Conservation (phyloP, 2,113 vertebrate species). For the Ciconia boyciana region DNA sequence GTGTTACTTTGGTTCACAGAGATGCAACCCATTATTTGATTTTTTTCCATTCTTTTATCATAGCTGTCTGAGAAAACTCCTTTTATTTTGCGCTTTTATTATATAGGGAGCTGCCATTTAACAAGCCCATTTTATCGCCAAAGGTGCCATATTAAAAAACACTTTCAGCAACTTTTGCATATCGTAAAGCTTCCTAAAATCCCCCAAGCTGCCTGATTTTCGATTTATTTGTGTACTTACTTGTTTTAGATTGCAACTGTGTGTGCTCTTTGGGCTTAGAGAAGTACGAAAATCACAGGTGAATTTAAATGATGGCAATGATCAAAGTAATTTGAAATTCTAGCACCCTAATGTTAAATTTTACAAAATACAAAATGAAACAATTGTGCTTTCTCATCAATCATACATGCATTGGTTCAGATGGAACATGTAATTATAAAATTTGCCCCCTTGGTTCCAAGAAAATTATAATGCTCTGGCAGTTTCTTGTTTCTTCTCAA, state of each 20-base stretch:
- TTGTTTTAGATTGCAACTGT: background rate
- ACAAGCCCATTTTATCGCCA: background rate
- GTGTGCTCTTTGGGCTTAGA: background rate
- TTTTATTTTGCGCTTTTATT: background rate
- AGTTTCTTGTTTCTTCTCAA: slow-evolving; percentile 29
- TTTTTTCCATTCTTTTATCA: background rate
- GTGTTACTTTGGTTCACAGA: background rate
- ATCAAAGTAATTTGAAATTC: background rate
- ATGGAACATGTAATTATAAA: background rate
- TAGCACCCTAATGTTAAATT: background rate
- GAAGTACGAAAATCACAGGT: background rate
- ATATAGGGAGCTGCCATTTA: background rate
- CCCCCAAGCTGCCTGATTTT: background rate
- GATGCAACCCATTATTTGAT: background rate
- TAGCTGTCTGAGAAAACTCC: background rate
- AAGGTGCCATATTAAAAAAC: background rate
- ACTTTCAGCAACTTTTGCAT: background rate
- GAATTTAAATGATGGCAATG: background rate
- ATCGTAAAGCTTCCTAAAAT: background rate
- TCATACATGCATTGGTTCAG: background rate
- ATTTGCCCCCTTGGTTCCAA: background rate
- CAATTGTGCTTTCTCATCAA: background rate
- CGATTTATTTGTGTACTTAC: background rate
- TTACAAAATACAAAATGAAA: background rate
- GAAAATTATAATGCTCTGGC: background rate